A percentile compares a stretch with the other conserved stretches of the same genome.
phyloP scores from a whole-genome alignment of 2,888 invertebrate genomes.

The Pogonocherus hispidulus region DNA sequence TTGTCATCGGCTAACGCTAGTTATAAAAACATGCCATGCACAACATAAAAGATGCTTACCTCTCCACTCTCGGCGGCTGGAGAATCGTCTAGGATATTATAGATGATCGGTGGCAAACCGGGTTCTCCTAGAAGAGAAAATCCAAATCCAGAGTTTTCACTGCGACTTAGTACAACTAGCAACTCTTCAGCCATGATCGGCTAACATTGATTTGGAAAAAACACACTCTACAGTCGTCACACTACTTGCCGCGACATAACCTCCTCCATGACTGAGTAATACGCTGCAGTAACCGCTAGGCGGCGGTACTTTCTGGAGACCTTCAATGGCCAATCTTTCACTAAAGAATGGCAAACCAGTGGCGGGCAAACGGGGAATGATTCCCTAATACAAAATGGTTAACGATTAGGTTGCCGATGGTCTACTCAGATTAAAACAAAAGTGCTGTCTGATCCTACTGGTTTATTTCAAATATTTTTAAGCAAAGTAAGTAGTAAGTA shows the following conservation, averaged over 20 bases:
- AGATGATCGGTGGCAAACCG: slow-evolving; percentile 93
- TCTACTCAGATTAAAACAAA: no score
- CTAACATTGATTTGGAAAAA: slow-evolving; percentile 64
- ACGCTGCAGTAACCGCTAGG: slow-evolving; percentile 50
- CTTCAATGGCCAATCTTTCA: slow-evolving; percentile 21
- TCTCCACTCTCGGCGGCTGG: slow-evolving; percentile 92
- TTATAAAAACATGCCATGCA: slow-evolving; percentile 41
- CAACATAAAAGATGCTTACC: slow-evolving; percentile 72
- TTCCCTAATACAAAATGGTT: no score
- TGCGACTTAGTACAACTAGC: slow-evolving; percentile 88
- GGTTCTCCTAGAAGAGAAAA: slow-evolving; percentile 92
- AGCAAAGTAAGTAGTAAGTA: no score
- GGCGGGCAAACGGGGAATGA: not conserved
- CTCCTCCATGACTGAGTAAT: slow-evolving; percentile 64
- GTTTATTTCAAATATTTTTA: no score
- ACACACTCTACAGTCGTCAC: slow-evolving; percentile 51
- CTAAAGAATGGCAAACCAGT: slow-evolving; percentile 21
- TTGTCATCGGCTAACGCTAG: slow-evolving; percentile 34
- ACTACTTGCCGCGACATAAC: slow-evolving; percentile 64
- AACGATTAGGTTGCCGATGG: no score
- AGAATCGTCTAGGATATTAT: slow-evolving; percentile 93
- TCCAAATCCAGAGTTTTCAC: slow-evolving; percentile 90
- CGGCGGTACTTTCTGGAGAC: slow-evolving; percentile 46
- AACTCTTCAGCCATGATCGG: slow-evolving; percentile 87
- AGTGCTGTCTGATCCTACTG: no score